These are phyloP conservation scores for Platyscapa corneri DNA, from an alignment of 1,140 invertebrate genomes.

Conservation along the genomic window DNA sequence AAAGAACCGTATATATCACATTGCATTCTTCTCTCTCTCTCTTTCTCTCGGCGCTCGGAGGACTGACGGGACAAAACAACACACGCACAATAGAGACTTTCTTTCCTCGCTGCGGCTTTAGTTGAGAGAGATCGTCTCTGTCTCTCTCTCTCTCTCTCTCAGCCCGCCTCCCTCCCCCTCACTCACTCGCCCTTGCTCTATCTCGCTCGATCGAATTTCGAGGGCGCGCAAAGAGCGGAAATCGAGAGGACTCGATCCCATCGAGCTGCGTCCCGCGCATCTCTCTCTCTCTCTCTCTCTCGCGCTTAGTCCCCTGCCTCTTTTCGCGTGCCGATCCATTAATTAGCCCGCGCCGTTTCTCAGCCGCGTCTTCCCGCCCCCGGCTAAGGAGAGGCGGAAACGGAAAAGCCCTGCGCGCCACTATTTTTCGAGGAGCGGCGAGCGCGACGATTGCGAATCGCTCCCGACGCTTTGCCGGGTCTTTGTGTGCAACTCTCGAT, in stretches of 20 bases:
- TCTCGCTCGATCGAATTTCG: constrained; percentile 30
- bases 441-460: background rate
- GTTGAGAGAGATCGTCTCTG: constrained; percentile 7
- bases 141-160: background rate
- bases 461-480: background rate
- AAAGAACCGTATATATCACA: constrained; percentile 72
- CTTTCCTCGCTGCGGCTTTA: constrained; percentile 28
- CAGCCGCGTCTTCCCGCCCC: constrained; percentile 10
- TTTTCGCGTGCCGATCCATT: constrained; percentile 69
- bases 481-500: background rate
- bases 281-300: background rate
- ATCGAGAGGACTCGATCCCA: constrained; percentile 56
- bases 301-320: too few relatives aligned
- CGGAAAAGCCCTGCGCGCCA: constrained; percentile 8
- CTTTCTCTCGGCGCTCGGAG: constrained; percentile 34
- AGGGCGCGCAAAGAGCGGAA: constrained; percentile 49
- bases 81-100: constrained; percentile 65
- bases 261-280: constrained; percentile 47
- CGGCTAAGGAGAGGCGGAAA: constrained; percentile 43
- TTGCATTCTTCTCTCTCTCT: constrained; percentile 57
- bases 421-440: background rate
- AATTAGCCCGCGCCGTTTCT: constrained; percentile 70
- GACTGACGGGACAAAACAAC: constrained; percentile 74
- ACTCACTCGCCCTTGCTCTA: background rate
- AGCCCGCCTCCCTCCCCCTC: background rate